phyloP scores from a whole-genome alignment of 2,888 invertebrate species.

The Aproaerema taeniolella region DNA sequence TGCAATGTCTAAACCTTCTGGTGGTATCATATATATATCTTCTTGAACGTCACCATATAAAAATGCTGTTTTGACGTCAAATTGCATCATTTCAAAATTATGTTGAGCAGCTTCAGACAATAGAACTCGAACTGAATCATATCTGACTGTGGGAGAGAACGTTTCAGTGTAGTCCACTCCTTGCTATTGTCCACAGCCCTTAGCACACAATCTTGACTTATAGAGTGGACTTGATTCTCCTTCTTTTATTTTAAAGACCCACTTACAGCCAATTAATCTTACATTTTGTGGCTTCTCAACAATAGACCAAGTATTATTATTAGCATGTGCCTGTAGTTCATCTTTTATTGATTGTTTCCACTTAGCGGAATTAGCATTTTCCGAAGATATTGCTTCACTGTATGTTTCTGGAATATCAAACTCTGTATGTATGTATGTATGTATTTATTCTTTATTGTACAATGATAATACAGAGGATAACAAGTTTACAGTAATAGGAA shows the following conservation, averaged over 20 bases:
- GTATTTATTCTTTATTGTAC: too few species aligned
- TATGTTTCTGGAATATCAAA: neutral
- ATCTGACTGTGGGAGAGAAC: too few species aligned
- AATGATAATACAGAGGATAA: too few species aligned
- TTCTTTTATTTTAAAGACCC: slow-evolving; percentile 4
- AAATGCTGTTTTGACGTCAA: slow-evolving; percentile 25
- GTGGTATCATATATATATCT: slow-evolving; percentile 21
- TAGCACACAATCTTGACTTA: slow-evolving; percentile 20
- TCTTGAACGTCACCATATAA: slow-evolving; percentile 21
- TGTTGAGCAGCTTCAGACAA: slow-evolving; percentile 20
- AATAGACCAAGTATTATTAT: neutral
- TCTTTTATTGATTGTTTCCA: neutral
- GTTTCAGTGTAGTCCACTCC: slow-evolving; percentile 22
- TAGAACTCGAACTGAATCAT: slow-evolving; percentile 22
- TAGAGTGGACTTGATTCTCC: neutral
- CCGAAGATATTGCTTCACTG: neutral
- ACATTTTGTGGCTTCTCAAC: neutral
- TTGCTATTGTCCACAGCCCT: slow-evolving; percentile 18
- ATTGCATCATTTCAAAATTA: slow-evolving; percentile 19
- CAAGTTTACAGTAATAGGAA: too few species aligned
- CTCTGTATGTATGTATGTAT: too few species aligned
- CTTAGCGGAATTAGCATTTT: neutral
- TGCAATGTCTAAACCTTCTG: slow-evolving; percentile 19
- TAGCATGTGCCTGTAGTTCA: neutral
- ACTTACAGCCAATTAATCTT: slow-evolving; percentile 2